These are phyloP conservation scores for Blera fallax DNA, from an alignment of 2,888 invertebrate genomes.

Conservation along the genomic window DNA sequence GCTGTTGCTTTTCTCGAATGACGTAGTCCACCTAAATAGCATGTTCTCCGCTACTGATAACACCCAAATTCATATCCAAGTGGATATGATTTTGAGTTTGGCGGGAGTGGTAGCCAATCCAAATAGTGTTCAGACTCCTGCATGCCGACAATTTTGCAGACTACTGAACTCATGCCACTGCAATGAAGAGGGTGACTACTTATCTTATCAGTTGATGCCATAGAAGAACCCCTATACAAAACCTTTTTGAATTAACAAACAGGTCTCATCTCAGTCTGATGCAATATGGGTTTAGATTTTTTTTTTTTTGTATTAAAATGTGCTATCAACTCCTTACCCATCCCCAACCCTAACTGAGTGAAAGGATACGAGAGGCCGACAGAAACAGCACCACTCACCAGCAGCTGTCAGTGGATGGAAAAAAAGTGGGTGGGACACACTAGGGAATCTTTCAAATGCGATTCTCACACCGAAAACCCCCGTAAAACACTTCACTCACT, in stretches of 20 bases:
- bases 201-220: slow-evolving; percentile 23
- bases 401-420: slow-evolving; percentile 60
- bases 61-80: slow-evolving; percentile 29
- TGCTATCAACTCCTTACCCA: neutral
- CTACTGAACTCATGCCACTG: neutral
- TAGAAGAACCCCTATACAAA: neutral
- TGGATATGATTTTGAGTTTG: neutral
- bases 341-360: neutral
- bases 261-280: neutral
- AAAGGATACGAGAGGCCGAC: slow-evolving; percentile 1
- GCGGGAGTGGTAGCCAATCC: slow-evolving; percentile 10
- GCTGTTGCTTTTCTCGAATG: slow-evolving; percentile 52
- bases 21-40: slow-evolving; percentile 57
- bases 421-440: slow-evolving; percentile 70
- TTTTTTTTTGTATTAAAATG: neutral
- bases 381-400: slow-evolving; percentile 22
- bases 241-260: neutral
- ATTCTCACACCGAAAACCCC: slow-evolving; percentile 31
- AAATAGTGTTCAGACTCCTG: no score
- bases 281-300: neutral
- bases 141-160: neutral
- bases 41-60: slow-evolving; percentile 46
- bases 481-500: slow-evolving; percentile 39
- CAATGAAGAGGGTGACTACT: neutral
- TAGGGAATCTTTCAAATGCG: slow-evolving; percentile 32